Percentiles rank a stretch among this genome's conserved stretches.
Conservation (phyloP, 1,140 invertebrate genomes). For the Liolophura sinensis region DNA sequence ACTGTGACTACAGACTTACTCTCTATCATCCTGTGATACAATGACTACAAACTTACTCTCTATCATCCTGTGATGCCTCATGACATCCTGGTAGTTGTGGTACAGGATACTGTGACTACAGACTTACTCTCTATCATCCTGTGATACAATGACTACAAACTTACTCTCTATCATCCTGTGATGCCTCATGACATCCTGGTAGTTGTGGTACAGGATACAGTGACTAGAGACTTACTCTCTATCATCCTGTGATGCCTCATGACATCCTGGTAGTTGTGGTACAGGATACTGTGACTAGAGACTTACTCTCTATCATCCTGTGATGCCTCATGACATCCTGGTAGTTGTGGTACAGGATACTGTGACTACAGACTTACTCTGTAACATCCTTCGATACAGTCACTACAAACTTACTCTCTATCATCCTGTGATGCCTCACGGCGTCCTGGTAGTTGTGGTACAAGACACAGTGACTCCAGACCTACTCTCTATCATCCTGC, state of each 20-base stretch:
- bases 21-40: too few species aligned
- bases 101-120: constrained; percentile 82
- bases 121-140: constrained; percentile 71
- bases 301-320: constrained; percentile 71
- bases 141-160: constrained; percentile 97
- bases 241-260: constrained; percentile 71
- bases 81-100: constrained; percentile 83
- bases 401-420: constrained; percentile 92
- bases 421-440: too few species aligned
- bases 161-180: constrained; percentile 79
- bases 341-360: constrained; percentile 87
- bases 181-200: constrained; percentile 70
- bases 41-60: too few species aligned
- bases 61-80: constrained; percentile 71
- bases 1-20: constrained; percentile 30
- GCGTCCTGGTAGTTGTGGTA: constrained; percentile 81
- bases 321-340: constrained; percentile 78
- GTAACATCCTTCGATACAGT: too few species aligned
- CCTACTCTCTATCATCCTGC: constrained; percentile 64
- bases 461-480: constrained; percentile 74
- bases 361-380: too few species aligned
- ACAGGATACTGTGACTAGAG: constrained; percentile 81
- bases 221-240: too few species aligned
- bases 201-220: constrained; percentile 87
- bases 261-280: constrained; percentile 84